Conservation (phyloP, 2,888 invertebrate species). For the Gerris lacustris region DNA sequence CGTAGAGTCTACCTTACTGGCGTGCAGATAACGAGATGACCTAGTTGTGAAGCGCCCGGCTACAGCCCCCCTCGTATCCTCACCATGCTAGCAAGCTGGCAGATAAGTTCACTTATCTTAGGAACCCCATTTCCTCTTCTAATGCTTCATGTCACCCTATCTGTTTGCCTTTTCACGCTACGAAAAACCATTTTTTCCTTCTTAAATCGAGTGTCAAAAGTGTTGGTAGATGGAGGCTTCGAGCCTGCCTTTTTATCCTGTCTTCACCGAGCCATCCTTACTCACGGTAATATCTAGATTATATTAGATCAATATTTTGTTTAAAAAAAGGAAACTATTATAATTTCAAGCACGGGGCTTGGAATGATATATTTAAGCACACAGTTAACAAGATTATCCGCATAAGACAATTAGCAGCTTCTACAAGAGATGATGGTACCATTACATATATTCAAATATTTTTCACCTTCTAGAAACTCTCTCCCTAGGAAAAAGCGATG, state of each 20-base stretch:
- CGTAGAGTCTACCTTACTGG: slow-evolving; percentile 1
- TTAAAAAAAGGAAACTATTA: no score
- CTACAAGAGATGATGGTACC: no score
- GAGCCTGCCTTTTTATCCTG: neutral
- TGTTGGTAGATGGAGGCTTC: neutral
- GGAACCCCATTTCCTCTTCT: slow-evolving; percentile 5
- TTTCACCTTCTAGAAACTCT: no score
- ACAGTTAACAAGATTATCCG: no score
- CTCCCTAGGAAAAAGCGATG: no score
- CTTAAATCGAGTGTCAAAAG: neutral
- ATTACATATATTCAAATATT: no score
- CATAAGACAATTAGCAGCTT: no score
- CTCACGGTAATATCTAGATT: neutral
- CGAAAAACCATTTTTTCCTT: slow-evolving; percentile 2
- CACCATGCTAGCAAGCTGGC: neutral
- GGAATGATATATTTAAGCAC: no score
- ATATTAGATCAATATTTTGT: neutral
- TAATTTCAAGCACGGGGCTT: no score
- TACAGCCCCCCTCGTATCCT: neutral
- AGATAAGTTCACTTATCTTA: slow-evolving; percentile 3
- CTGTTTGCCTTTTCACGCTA: slow-evolving; percentile 1
- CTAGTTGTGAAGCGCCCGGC: neutral
- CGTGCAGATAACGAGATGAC: neutral
- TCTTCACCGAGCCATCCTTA: neutral
- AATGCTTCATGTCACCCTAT: slow-evolving; percentile 5